Evolutionary conservation across 2,797 vertebrate genomes (phyloP), one percentile per base, ranked within the genome.

Genomic region (Betta splendens): DNA sequence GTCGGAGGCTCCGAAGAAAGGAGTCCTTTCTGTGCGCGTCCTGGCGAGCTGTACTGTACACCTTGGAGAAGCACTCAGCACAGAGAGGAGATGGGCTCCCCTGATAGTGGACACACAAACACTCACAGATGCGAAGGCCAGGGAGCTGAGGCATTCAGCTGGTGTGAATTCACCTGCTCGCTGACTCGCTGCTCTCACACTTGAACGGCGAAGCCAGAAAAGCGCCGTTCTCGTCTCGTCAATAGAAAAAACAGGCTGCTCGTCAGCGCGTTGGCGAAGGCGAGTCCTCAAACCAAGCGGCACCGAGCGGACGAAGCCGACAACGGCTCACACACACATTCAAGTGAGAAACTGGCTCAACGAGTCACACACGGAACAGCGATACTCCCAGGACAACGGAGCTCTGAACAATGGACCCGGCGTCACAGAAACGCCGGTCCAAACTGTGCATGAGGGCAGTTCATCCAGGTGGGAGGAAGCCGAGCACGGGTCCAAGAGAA

Each of bases 61-160:
- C 85, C 86, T 90, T 51, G 69, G 80, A 87, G 82, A 78, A 87
- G 81, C 85, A 84, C 89, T 90, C 87, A 89, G 80, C 73, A 29
- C 65, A 3, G 57, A 71, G 57, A 39, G 61, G 77, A 90, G 88
- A 91, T 89, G 84, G 82, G 65, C 52, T 63, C 64, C 44, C 69
- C 65, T 54, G 87, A 92, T 89, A 89, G 81, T 65, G 53, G 70
- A 81, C 65, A 79, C 69, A 86, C 77, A 82, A 26, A 56, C 47
- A 72, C 68, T 23, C 9, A 51, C 22, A 48, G 48, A 67, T n/a
- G n/a, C n/a, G n/a, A 35, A 51, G 32, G 42, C 6, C 7, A 16
- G 52, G 53, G 62, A 32, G 53, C 65, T 57, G 45, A 75, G 61
- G 63, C 31, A 71, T 79, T 76, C 71, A 50, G 45, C 55, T 75